Evolutionary conservation across 2,113 vertebrate genomes (phyloP).

Genomic region (Ceyx cyanopectus): DNA sequence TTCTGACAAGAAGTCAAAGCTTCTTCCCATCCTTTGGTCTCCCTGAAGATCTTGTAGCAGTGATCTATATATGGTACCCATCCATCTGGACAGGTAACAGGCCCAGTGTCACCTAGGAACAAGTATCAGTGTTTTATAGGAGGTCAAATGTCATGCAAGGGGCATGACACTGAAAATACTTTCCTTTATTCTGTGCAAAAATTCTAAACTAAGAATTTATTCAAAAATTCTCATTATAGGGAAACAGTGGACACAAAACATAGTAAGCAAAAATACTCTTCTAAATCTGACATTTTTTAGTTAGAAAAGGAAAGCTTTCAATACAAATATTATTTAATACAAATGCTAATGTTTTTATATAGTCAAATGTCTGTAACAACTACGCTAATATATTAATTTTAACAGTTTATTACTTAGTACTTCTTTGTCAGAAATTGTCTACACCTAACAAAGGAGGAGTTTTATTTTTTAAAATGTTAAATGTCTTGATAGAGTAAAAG

Average conservation of each 20-base stretch:
- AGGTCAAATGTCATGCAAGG: background rate
- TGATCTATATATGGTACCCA: constrained; percentile 85
- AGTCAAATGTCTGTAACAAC: background rate
- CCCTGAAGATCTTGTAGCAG: constrained; percentile 88
- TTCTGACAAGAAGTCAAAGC: constrained; percentile 84
- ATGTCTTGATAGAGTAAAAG: background rate
- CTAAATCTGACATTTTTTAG: background rate
- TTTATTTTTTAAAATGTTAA: background rate
- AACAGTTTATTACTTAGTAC: background rate
- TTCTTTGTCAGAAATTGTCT: background rate
- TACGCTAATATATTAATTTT: background rate
- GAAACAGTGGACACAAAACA: background rate
- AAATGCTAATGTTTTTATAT: background rate
- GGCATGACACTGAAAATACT: background rate
- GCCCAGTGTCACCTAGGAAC: constrained; percentile 30
- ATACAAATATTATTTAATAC: background rate
- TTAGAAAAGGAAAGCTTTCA: background rate
- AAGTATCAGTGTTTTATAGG: background rate
- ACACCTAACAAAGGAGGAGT: background rate
- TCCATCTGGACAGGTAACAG: constrained; percentile 78
- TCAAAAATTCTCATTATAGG: background rate
- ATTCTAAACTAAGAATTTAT: background rate
- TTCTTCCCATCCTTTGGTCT: constrained; percentile 81
- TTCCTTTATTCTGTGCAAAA: background rate
- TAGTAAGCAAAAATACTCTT: background rate